Base-by-base conservation (phyloP, 2,797 vertebrate genomes). In the Choloepus didactylus region DNA sequence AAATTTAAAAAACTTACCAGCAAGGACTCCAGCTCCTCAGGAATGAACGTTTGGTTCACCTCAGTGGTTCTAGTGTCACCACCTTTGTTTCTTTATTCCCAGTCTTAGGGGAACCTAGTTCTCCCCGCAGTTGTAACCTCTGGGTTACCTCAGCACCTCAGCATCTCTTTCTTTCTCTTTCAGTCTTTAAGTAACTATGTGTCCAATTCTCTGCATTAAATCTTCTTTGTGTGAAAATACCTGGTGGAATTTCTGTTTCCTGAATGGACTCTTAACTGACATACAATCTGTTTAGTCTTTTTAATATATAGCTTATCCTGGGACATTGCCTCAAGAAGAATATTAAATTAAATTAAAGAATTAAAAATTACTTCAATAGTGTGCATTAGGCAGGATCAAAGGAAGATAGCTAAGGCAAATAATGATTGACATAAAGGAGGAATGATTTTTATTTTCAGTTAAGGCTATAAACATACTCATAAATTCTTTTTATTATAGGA, bases 401-500 rank as follows among this genome's bases (percentile, higher is more conserved):
- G 44, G 29, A 41, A 79, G 25, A 62, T 60, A 18, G 7, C 8
- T 18, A 9, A 76, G 46, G 12, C 8, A 76, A 76, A 49, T 5
- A 31, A 76, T 76, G 31, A 76, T 54, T 69, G 21, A 38, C 14
- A 92, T 64, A 14, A 0, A 56, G 31, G 7, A 72, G 11, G 6
- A 87, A 9, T 72, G 66, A 41, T 75, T 81, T 89, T 91, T 91
- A 62, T 87, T 89, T 83, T n/a, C 12, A 73, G 62, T 87, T 79
- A 79, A 85, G 79, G 1, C 19, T 64, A 76, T 31, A 67, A 18
- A 79, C 3, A 46, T 49, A 31, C 38, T 60, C 1, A 35, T 35
- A 11, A 5, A 75, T 64, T 75, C 21, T 80, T 88, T 64, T 18
- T 12, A 64, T 44, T 76, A 31, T 41, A 27, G 35, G 9, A 51